Conservation (phyloP, 2,888 invertebrate genomes). For the Drosophila mettleri region DNA sequence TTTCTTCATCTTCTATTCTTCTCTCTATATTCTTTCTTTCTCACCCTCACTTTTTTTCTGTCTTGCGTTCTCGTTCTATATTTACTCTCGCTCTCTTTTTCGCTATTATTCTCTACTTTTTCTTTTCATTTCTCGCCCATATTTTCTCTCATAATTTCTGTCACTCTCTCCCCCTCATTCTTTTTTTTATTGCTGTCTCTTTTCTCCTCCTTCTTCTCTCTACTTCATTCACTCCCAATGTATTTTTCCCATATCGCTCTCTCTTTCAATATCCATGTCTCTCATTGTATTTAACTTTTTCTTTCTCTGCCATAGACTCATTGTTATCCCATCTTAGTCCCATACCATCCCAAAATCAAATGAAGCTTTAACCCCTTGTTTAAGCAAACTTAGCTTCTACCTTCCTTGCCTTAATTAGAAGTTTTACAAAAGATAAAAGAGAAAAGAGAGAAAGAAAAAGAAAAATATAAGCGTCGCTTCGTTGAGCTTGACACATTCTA, state of each 20-base stretch:
- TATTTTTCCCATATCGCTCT: no score
- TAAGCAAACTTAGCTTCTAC: background rate
- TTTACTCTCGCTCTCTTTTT: background rate
- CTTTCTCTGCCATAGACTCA: no score
- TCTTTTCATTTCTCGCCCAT: no score
- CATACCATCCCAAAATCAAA: no score
- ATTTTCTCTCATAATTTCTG: background rate
- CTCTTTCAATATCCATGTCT: no score
- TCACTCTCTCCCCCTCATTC: background rate
- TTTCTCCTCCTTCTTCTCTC: no score
- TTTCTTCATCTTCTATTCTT: no score
- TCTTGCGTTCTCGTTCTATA: no score
- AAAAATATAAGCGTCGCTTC: background rate
- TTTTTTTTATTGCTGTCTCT: no score
- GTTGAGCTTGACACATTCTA: background rate
- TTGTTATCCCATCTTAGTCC: background rate
- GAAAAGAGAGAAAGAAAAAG: background rate
- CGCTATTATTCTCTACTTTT: background rate
- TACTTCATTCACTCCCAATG: no score
- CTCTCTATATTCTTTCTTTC: background rate
- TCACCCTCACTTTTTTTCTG: background rate
- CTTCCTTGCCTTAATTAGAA: background rate
- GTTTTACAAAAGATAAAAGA: background rate
- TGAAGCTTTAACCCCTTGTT: background rate
- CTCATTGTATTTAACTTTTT: no score